Conservation (phyloP, 2,888 invertebrate species). For the Yponomeuta malinellus region DNA sequence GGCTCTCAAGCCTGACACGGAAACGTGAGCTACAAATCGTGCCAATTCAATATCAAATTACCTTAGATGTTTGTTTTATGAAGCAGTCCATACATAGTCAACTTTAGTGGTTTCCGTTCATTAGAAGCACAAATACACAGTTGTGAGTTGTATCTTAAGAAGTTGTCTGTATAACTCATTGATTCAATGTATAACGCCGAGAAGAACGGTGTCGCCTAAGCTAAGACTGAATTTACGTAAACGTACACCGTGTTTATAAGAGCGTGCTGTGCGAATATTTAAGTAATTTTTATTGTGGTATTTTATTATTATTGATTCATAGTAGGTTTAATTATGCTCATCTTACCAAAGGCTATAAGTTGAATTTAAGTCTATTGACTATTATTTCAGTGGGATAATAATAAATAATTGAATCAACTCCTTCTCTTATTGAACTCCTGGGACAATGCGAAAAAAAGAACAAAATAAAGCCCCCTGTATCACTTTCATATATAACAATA, state of each 20-base stretch:
- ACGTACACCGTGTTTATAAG: conserved; percentile 46
- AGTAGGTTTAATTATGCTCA: conserved; percentile 48
- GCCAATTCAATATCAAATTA: conserved; percentile 34
- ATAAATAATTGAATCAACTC: neutral
- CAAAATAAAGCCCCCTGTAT: too few relatives aligned
- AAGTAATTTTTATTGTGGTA: conserved; percentile 2
- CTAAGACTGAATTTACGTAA: conserved; percentile 69
- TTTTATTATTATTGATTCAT: neutral
- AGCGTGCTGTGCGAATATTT: conserved; percentile 27
- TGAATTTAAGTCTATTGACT: conserved; percentile 68
- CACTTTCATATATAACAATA: too few relatives aligned
- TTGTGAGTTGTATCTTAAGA: conserved; percentile 34
- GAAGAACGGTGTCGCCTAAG: conserved; percentile 47
- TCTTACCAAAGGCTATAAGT: conserved; percentile 56
- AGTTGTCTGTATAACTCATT: conserved; percentile 32
- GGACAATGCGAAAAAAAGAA: neutral
- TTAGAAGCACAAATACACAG: conserved; percentile 48
- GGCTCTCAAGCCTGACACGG: conserved; percentile 62
- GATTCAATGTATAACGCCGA: conserved; percentile 27
- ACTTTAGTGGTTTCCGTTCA: conserved; percentile 32
- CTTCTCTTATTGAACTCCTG: neutral
- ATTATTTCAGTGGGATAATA: conserved; percentile 39
- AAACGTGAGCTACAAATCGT: conserved; percentile 29
- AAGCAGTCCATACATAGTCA: conserved; percentile 30
- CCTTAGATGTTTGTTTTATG: conserved; percentile 19